Conservation (phyloP, 2,888 invertebrate species). For the Leptopilina myrica region DNA sequence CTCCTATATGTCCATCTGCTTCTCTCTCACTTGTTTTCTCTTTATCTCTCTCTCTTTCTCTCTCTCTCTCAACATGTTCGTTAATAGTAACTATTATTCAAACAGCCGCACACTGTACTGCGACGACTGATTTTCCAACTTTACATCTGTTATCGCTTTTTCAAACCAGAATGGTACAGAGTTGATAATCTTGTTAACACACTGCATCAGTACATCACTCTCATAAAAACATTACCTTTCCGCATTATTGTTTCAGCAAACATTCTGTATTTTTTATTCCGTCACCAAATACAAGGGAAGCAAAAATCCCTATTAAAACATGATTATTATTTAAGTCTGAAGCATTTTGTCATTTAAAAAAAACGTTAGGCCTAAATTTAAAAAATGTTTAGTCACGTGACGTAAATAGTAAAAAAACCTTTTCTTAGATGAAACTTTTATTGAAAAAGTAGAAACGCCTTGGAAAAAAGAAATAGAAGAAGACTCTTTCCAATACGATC, state of each 20-base stretch:
- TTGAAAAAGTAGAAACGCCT: background rate
- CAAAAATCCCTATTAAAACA: too few relatives aligned
- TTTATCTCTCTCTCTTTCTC: background rate
- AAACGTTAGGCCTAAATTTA: too few relatives aligned
- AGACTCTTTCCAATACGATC: background rate
- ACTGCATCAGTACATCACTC: slow-evolving; percentile 7
- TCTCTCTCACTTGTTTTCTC: background rate
- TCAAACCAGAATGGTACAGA: background rate
- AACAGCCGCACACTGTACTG: background rate
- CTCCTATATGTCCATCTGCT: background rate
- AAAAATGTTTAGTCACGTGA: too few relatives aligned
- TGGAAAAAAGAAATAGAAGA: too few relatives aligned
- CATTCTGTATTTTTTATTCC: too few relatives aligned
- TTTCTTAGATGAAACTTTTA: background rate
- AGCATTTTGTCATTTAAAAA: too few relatives aligned
- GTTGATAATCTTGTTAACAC: slow-evolving; percentile 9
- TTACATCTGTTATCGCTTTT: slow-evolving; percentile 26
- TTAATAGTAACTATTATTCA: slow-evolving; percentile 17
- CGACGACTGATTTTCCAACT: slow-evolving; percentile 12
- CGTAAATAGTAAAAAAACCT: too few relatives aligned
- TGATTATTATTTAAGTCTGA: too few relatives aligned
- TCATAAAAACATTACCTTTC: slow-evolving; percentile 1
- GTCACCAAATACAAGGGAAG: too few relatives aligned
- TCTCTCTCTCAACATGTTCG: background rate
- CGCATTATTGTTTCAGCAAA: background rate